Evolutionary conservation across 2,113 vertebrate genomes (phyloP), one percentile per base, ranked within the genome.

Genomic region (Oryzias curvinotus): DNA sequence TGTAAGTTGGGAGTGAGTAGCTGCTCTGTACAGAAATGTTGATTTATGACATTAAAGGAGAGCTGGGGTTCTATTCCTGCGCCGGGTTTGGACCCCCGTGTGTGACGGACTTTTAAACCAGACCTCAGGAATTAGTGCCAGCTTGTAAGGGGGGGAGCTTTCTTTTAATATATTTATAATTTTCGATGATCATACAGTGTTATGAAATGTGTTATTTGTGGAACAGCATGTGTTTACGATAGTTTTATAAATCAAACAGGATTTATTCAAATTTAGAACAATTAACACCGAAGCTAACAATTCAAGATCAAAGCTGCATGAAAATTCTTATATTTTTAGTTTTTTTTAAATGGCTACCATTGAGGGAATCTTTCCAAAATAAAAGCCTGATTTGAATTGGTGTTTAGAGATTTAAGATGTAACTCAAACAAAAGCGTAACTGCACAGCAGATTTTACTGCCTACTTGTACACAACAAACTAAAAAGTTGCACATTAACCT

Each of bases 401-500:
- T 23, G 21, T 23, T 23, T 3, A 23, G 21, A 23, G 21, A 23
- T 23, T 23, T 23, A 23, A 23, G 21, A 23, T 23, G 21, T 23
- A 3, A 23, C 21, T 23, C 21, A 23, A 23, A 57, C 52, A 43
- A 46, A 49, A 45, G 58, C 6, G 18, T 17, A 28, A 52, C 45
- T 79, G 60, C 73, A 75, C 68, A 62, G 12, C 45, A 47, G 65
- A 50, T 17, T 15, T 5, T 43, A 75, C 77, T 75, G 47, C 70
- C 55, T 68, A n/a, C 62, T 77, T 68, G 19, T 67, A 81, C 52
- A 23, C 19, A 65, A 51, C 15, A 61, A 62, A 25, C 23, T 26
- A 51, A 67, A 25, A 52, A 71, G 44, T 73, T 49, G 55, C 70
- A 72, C 78, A 36, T 36, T 36, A 12, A 36, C 36, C 36, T 36